Percentiles rank a stretch among this genome's conserved stretches.
These are phyloP conservation scores for Sinotaia quadrata DNA, from an alignment of 2,888 invertebrate genomes.

Conservation along the genomic window DNA sequence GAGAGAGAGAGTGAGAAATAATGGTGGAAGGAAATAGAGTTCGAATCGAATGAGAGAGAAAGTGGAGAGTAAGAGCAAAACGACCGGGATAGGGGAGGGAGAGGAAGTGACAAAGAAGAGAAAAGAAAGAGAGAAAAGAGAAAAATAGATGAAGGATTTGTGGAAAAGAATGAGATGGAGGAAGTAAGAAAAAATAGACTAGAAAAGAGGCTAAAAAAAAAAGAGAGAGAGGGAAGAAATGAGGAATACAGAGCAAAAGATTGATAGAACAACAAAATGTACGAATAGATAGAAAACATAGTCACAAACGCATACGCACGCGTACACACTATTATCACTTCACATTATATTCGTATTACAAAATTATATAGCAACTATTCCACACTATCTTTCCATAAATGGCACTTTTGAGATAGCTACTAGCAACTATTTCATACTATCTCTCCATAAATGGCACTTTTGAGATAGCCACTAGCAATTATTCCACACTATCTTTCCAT, in stretches of 20 bases:
- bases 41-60: background rate
- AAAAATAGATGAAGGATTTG: background rate
- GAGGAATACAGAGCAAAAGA: too few relatives aligned
- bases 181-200: conserved; percentile 1
- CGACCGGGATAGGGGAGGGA: background rate
- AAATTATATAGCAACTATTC: background rate
- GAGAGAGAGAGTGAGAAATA: background rate
- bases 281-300: background rate
- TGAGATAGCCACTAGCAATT: too few relatives aligned
- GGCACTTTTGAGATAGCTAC: too few relatives aligned
- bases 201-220: background rate
- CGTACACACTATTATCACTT: background rate
- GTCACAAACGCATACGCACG: background rate
- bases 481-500: too few relatives aligned
- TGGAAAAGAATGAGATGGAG: too few relatives aligned
- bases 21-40: too few relatives aligned
- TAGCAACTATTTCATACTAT: too few relatives aligned
- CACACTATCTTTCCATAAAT: too few relatives aligned
- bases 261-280: background rate
- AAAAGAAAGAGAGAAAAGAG: background rate
- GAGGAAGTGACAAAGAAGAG: background rate
- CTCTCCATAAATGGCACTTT: too few relatives aligned
- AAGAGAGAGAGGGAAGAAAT: background rate
- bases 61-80: background rate
- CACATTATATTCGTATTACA: background rate